These are phyloP conservation scores for Andrena marginata DNA, from an alignment of 2,888 invertebrate species.

Conservation along the genomic window DNA sequence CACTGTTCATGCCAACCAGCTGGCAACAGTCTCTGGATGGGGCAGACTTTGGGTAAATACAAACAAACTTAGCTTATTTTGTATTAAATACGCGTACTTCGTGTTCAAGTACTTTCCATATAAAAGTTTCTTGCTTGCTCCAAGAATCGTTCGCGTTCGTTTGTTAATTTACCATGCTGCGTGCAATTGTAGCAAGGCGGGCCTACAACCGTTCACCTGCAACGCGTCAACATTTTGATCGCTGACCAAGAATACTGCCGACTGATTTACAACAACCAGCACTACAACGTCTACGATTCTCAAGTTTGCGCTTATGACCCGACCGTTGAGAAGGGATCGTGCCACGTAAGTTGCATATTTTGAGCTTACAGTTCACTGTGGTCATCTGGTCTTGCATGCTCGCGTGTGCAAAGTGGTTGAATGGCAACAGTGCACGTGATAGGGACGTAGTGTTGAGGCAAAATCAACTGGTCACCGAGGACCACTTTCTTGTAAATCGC, in stretches of 20 bases:
- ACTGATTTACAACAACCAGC: conserved; percentile 37
- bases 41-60: conserved; percentile 76
- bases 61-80: neutral
- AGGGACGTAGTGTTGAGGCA: neutral
- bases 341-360: conserved; percentile 65
- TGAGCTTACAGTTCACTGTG: neutral
- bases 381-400: neutral
- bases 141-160: neutral
- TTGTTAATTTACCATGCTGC: neutral
- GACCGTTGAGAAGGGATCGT: conserved; percentile 65
- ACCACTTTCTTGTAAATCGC: neutral
- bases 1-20: conserved; percentile 51
- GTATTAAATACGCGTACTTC: neutral
- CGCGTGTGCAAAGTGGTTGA: neutral
- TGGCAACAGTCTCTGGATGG: conserved; percentile 78
- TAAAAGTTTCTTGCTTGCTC: neutral
- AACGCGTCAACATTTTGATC: conserved; percentile 86
- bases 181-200: conserved; percentile 72
- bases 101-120: neutral
- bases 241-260: conserved; percentile 86
- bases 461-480: neutral
- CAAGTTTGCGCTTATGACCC: conserved; percentile 72
- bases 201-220: conserved; percentile 79
- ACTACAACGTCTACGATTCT: conserved; percentile 51
- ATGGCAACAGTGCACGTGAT: neutral